Evolutionary conservation across 2,113 vertebrate genomes (phyloP), one percentile per base, ranked within the genome.

Genomic region (Xiphophorus couchianus): DNA sequence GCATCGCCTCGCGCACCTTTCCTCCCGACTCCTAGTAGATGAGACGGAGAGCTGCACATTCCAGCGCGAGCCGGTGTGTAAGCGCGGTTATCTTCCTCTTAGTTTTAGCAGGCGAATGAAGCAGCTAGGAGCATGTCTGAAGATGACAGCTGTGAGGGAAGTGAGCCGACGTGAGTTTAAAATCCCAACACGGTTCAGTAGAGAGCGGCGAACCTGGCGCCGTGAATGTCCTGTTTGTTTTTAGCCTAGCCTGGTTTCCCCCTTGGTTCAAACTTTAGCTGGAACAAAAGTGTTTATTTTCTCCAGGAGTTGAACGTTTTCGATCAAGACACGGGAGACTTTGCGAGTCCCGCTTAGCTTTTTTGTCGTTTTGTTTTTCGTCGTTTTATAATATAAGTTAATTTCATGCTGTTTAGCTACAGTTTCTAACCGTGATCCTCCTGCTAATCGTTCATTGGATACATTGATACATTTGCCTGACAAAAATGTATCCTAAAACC

Each of bases 81-180:
- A 79, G 72, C 39, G 3, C 19, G 2, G 5, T 11, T 0, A 22
- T 5, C 0, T 0, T n/a, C 13, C 11, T 13, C 0, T 28, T 15
- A 3, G 13, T 7, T 11, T 64, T 7, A 42, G 30, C 1, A 13
- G 31, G 2, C 8, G 48, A 14, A 19, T 15, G 4, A 64, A 33
- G 1, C 33, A 1, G 28, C 1, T 17, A 7, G 9, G 10, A 44
- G 27, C 29, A 66, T 58, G 39, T n/a, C 62, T 6, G 0, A 44
- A 4, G 5, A 15, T 33, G 63, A 30, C 13, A 28, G 22, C 1
- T 1, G 37, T 62, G 67, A 67, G 0, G 28, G 1, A 13, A 2
- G 0, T 19, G 63, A 81, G 29, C 7, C 27, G 10, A 33, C 69
- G 84, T 82, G 82, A 84, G 84, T 86, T 39, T 12, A 42, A n/a